Percentiles rank a stretch among this genome's conserved stretches.
Conservation (phyloP, 1,140 invertebrate genomes). For the Pachypsylla venusta region DNA sequence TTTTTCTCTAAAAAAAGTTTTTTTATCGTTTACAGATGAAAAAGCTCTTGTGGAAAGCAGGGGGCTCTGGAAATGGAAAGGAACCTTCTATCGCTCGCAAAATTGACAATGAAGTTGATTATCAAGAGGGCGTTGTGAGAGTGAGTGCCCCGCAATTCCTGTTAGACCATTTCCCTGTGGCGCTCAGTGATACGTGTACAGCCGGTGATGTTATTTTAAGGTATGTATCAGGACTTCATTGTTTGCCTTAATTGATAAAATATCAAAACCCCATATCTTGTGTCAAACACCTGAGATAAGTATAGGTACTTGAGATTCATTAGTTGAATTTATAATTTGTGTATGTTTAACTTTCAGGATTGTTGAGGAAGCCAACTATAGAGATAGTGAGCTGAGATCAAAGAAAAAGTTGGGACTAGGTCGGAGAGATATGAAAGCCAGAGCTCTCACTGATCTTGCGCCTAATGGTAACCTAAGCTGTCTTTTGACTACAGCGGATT, state of each 20-base stretch:
- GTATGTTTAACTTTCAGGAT: constrained; percentile 23
- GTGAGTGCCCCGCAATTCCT: constrained; percentile 37
- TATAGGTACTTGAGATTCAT: too few relatives aligned
- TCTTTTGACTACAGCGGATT: constrained; percentile 31
- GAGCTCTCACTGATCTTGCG: constrained; percentile 25
- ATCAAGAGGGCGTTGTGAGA: constrained; percentile 33
- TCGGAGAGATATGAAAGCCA: constrained; percentile 23
- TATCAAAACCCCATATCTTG: too few relatives aligned
- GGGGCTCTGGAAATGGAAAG: constrained; percentile 25
- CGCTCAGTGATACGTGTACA: constrained; percentile 32
- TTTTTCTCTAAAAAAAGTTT: constrained; percentile 15
- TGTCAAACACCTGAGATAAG: too few relatives aligned
- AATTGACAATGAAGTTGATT: constrained; percentile 32
- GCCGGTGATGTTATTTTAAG: constrained; percentile 37
- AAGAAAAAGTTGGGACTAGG: constrained; percentile 16
- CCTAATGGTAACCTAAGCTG: constrained; percentile 31
- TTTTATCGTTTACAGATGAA: constrained; percentile 28
- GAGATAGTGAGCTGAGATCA: constrained; percentile 13
- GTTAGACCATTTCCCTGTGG: constrained; percentile 33
- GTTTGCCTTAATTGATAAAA: too few relatives aligned
- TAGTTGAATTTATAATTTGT: too few relatives aligned
- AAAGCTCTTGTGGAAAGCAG: constrained; percentile 28
- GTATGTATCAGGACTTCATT: constrained; percentile 24
- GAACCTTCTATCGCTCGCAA: constrained; percentile 24
- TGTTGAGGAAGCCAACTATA: constrained; percentile 22